phyloP scores from a whole-genome alignment of 2,797 vertebrate species.

The Sparus aurata region DNA sequence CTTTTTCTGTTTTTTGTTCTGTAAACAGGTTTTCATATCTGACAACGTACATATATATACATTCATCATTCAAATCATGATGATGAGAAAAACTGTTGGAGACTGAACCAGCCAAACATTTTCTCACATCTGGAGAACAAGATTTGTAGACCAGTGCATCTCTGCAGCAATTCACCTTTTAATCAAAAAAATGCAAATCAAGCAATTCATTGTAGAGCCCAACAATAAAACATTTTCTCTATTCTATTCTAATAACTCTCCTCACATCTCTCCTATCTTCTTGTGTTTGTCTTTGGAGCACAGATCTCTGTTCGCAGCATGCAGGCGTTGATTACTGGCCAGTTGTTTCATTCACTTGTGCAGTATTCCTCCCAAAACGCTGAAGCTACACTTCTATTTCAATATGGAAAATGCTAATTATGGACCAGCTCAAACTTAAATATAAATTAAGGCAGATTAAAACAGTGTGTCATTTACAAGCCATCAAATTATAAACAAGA shows the following conservation, averaged over 20 bases:
- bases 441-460: slow-evolving; percentile 29
- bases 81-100: no score
- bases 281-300: not conserved
- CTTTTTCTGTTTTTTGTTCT: no score
- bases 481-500: slow-evolving; percentile 26
- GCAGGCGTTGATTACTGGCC: not conserved
- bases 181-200: no score
- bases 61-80: no score
- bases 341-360: slow-evolving; percentile 4
- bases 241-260: not conserved
- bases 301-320: not conserved
- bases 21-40: no score
- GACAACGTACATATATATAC: no score
- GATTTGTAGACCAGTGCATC: no score
- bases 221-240: no score
- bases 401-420: slow-evolving; percentile 17
- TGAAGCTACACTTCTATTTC: slow-evolving; percentile 6
- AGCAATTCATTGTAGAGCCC: no score
- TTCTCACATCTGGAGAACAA: no score
- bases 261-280: not conserved
- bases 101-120: no score
- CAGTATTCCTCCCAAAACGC: not conserved
- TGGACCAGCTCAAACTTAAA: slow-evolving; percentile 7
- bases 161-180: no score
- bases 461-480: slow-evolving; percentile 29